These are phyloP conservation scores for Cosmorhoe ocellata DNA, from an alignment of 2,888 invertebrate genomes.

Conservation along the genomic window DNA sequence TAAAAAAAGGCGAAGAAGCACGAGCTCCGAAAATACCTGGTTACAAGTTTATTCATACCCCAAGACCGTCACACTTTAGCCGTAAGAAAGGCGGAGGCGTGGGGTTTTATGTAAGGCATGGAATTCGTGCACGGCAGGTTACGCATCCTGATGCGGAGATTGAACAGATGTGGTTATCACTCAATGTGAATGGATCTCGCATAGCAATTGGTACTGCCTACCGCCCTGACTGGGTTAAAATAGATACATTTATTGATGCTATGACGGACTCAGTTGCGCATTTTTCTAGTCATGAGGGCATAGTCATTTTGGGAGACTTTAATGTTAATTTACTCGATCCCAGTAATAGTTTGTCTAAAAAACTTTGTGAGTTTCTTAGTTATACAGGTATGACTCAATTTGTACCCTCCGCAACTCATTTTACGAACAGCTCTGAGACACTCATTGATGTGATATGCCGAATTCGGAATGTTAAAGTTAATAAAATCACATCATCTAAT, in stretches of 20 bases:
- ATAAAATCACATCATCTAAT: neutral
- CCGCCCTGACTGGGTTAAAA: neutral
- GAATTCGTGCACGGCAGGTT: neutral
- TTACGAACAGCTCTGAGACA: neutral
- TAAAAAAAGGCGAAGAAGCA: neutral
- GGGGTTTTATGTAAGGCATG: neutral
- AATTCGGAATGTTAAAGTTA: neutral
- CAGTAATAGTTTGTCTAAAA: neutral
- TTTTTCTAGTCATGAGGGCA: neutral
- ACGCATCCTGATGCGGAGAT: neutral
- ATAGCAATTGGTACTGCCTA: conserved; percentile 1
- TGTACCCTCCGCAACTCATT: neutral
- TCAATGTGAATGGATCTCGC: neutral
- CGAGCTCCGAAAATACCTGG: neutral
- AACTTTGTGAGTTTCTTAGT: neutral
- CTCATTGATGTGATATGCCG: neutral
- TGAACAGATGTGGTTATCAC: neutral
- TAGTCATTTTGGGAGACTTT: neutral
- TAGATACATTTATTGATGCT: neutral
- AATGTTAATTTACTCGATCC: neutral
- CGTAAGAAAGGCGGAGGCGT: neutral
- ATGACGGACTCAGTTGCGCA: neutral
- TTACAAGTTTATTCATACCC: neutral
- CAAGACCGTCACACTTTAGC: neutral
- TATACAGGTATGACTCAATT: neutral